Evolutionary conservation across 2,888 invertebrate genomes (phyloP).

Genomic region (Lycaena phlaeas): DNA sequence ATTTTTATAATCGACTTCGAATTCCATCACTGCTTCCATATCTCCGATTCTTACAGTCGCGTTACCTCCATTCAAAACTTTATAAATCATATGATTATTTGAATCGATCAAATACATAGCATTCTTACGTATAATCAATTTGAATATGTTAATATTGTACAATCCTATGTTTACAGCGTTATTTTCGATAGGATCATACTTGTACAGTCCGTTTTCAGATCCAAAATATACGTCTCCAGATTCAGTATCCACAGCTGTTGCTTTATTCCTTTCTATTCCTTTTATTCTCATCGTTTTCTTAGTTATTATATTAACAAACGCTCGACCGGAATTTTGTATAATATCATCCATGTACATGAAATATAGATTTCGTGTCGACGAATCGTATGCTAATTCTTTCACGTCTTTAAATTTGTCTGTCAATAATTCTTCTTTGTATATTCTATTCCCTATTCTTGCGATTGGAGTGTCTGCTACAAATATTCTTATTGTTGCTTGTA

Average conservation of each 20-base stretch:
- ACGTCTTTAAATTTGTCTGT: slow-evolving; percentile 40
- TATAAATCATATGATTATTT: slow-evolving; percentile 53
- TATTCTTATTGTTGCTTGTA: slow-evolving; percentile 35
- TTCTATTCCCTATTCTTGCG: slow-evolving; percentile 41
- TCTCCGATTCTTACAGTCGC: slow-evolving; percentile 34
- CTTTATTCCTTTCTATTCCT: slow-evolving; percentile 51
- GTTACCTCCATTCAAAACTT: slow-evolving; percentile 37
- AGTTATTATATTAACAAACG: slow-evolving; percentile 44
- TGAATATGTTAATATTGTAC: slow-evolving; percentile 53
- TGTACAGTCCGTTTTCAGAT: slow-evolving; percentile 53
- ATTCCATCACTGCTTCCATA: slow-evolving; percentile 47
- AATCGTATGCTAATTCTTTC: slow-evolving; percentile 54
- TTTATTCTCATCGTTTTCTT: slow-evolving; percentile 41
- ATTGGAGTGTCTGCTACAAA: slow-evolving; percentile 42
- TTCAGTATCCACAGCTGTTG: slow-evolving; percentile 47
- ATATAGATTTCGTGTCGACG: slow-evolving; percentile 48
- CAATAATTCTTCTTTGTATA: slow-evolving; percentile 48
- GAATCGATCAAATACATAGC: slow-evolving; percentile 53
- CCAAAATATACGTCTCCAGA: slow-evolving; percentile 57
- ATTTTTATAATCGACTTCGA: slow-evolving; percentile 45
- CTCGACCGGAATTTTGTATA: slow-evolving; percentile 51
- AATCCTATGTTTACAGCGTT: slow-evolving; percentile 43
- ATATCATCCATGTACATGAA: slow-evolving; percentile 61
- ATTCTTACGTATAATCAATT: slow-evolving; percentile 50
- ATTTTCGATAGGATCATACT: slow-evolving; percentile 42